Conservation (phyloP, 2,888 invertebrate genomes). For the Drosophila cracens region DNA sequence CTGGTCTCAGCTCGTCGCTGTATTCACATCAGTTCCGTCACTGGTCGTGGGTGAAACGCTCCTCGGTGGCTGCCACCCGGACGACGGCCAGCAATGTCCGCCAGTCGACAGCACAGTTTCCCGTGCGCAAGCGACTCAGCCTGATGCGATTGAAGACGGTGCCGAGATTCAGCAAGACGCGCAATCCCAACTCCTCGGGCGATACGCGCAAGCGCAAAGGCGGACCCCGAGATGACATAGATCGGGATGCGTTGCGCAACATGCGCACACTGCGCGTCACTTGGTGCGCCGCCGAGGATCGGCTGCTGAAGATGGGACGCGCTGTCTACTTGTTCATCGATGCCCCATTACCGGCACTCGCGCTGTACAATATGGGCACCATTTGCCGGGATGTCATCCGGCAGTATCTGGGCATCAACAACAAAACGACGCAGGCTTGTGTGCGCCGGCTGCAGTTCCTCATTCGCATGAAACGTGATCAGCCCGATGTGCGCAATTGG, state of each 20-base stretch:
- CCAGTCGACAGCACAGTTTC: slow-evolving; percentile 2
- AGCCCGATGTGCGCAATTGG: slow-evolving; percentile 87
- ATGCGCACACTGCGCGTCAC: slow-evolving; percentile 87
- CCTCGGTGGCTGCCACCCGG: slow-evolving; percentile 18
- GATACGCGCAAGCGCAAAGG: slow-evolving; percentile 40
- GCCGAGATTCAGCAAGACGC: slow-evolving; percentile 26
- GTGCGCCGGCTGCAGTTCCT: slow-evolving; percentile 88
- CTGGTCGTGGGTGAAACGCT: slow-evolving; percentile 86
- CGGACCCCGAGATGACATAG: slow-evolving; percentile 87
- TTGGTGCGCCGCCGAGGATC: slow-evolving; percentile 90
- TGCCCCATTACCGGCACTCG: slow-evolving; percentile 83
- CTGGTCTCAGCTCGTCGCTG: slow-evolving; percentile 89
- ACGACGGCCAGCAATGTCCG: slow-evolving; percentile 13
- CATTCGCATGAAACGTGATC: slow-evolving; percentile 87
- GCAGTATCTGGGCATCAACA: slow-evolving; percentile 85
- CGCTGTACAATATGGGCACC: slow-evolving; percentile 82
- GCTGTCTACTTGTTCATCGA: slow-evolving; percentile 87
- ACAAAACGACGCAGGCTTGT: slow-evolving; percentile 90
- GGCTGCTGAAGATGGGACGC: slow-evolving; percentile 88
- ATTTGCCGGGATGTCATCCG: slow-evolving; percentile 87
- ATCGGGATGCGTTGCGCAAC: slow-evolving; percentile 87
- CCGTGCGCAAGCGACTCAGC: slow-evolving; percentile 43
- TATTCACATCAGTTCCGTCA: slow-evolving; percentile 89
- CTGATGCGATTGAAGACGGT: slow-evolving; percentile 48
- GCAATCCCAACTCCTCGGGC: slow-evolving; percentile 2